Evolutionary conservation across 2,888 invertebrate genomes (phyloP).

Genomic region (Pegoplata infirma): DNA sequence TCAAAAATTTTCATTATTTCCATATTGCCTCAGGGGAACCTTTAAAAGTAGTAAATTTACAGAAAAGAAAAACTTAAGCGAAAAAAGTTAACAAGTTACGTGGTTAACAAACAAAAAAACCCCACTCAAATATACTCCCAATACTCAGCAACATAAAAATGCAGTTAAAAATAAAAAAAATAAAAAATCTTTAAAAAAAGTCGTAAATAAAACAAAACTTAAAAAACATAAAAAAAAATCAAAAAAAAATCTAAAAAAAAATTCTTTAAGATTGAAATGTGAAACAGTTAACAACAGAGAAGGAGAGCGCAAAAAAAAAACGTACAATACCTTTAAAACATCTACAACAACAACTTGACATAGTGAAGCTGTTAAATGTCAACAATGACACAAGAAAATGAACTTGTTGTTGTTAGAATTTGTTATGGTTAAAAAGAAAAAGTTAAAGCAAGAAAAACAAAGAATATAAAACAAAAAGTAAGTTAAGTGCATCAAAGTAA

Average conservation of each 20-base stretch:
- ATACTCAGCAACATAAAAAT: not conserved
- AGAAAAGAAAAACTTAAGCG: no score
- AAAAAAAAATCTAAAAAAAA: constrained; percentile 2
- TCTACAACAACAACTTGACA: constrained; percentile 37
- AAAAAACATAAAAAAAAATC: constrained; percentile 8
- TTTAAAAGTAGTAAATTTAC: no score
- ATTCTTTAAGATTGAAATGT: constrained; percentile 30
- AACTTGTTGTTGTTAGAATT: constrained; percentile 27
- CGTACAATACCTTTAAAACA: not conserved
- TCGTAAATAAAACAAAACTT: not conserved
- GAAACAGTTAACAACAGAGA: not conserved
- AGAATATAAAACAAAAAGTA: not conserved
- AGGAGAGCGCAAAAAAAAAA: not conserved
- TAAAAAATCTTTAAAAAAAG: not conserved
- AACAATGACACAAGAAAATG: constrained; percentile 38
- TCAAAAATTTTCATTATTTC: no score
- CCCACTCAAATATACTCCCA: not conserved
- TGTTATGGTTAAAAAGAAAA: constrained; percentile 14
- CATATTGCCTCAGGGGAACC: no score
- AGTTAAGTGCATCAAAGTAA: constrained; percentile 38
- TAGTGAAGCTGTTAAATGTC: constrained; percentile 52
- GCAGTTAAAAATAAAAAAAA: not conserved
- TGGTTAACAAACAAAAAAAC: not conserved
- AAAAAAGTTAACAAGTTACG: not conserved
- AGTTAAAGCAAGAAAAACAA: not conserved